Evolutionary conservation across 2,797 vertebrate genomes (phyloP).

Genomic region (Streptopelia turtur): DNA sequence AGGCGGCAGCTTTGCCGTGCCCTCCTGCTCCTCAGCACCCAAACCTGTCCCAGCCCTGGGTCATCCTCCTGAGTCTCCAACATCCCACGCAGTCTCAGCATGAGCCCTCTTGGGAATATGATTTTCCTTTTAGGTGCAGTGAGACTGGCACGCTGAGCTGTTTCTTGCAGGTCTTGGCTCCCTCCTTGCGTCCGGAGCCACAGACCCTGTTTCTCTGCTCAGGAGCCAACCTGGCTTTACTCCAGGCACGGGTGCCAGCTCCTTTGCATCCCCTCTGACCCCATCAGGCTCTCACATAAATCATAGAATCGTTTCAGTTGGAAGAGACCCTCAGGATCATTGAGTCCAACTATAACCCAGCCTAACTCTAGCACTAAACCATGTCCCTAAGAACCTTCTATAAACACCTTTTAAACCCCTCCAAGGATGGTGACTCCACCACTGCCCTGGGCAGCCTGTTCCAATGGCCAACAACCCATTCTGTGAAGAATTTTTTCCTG

Average conservation of each 20-base stretch:
- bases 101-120: not conserved
- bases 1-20: not conserved
- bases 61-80: not conserved
- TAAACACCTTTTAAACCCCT: too few relatives aligned
- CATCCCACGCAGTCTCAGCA: fast-evolving
- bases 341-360: too few relatives aligned
- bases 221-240: not conserved
- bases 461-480: too few relatives aligned
- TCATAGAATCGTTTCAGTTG: too few relatives aligned
- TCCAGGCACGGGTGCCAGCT: not conserved
- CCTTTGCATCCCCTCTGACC: not conserved
- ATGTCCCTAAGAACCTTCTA: too few relatives aligned
- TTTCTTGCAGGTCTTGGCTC: not conserved
- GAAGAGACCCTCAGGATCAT: too few relatives aligned
- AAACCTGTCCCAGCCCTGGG: not conserved
- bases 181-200: not conserved
- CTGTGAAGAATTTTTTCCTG: too few relatives aligned
- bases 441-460: too few relatives aligned
- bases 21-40: not conserved
- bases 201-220: not conserved
- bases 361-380: too few relatives aligned
- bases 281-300: not conserved
- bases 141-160: fast-evolving
- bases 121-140: not conserved
- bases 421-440: too few relatives aligned